phyloP scores from a whole-genome alignment of 2,888 invertebrate species.

The Meiosimyza decipiens region DNA sequence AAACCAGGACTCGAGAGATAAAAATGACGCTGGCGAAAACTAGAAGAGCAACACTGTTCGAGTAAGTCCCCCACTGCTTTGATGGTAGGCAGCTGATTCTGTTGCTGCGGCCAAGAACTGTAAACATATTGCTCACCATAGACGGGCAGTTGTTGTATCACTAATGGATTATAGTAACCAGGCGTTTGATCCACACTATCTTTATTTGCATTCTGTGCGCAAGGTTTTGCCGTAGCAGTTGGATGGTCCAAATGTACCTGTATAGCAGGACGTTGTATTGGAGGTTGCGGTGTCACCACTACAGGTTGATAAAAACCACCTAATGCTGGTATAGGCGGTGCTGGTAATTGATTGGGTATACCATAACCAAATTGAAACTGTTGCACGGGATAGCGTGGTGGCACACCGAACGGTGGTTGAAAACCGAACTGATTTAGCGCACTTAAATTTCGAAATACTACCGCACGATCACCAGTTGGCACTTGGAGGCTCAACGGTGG shows the following conservation, averaged over 20 bases:
- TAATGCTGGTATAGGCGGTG: not conserved
- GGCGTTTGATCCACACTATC: not conserved
- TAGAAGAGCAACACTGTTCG: constrained; percentile 65
- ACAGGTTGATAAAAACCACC: constrained; percentile 40
- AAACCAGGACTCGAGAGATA: constrained; percentile 71
- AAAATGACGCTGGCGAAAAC: constrained; percentile 67
- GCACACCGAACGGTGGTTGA: too few relatives aligned
- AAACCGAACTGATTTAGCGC: not conserved
- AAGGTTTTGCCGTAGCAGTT: constrained; percentile 25
- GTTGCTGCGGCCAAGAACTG: constrained; percentile 33
- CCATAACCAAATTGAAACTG: constrained; percentile 29
- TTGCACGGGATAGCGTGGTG: constrained; percentile 34
- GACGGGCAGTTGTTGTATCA: constrained; percentile 4
- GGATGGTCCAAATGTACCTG: constrained; percentile 4
- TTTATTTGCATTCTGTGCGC: constrained; percentile 19
- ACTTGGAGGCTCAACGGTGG: constrained; percentile 46
- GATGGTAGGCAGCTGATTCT: constrained; percentile 30
- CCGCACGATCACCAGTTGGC: constrained; percentile 41
- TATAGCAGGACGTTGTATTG: constrained; percentile 15
- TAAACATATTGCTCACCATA: constrained; percentile 41
- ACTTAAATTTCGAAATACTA: constrained; percentile 46
- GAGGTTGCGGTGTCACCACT: constrained; percentile 35
- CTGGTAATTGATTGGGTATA: constrained; percentile 10
- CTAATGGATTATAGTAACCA: not conserved
- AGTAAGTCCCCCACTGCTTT: constrained; percentile 35